Evolutionary conservation across 2,113 vertebrate genomes (phyloP).

Genomic region (Ranitomeya variabilis): DNA sequence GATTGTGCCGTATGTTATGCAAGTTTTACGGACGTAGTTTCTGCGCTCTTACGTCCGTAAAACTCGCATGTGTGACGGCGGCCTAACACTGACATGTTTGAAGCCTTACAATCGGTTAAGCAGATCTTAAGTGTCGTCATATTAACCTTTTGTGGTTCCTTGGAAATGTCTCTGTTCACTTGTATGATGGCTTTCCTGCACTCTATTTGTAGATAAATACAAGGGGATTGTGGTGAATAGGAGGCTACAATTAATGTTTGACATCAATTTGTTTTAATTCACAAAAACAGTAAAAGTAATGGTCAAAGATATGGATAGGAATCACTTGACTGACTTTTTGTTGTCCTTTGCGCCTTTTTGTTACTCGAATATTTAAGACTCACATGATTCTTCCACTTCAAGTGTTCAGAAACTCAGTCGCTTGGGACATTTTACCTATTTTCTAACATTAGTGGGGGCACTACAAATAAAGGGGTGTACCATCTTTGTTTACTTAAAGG

Average conservation of each 20-base stretch:
- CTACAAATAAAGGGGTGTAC: too few relatives aligned
- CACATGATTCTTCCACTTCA: too few relatives aligned
- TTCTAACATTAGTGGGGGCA: too few relatives aligned
- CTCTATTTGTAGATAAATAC: slow-evolving; percentile 19
- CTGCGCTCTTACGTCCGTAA: too few relatives aligned
- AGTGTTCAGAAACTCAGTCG: too few relatives aligned
- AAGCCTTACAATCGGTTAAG: not conserved
- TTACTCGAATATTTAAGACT: not conserved
- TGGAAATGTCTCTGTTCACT: slow-evolving; percentile 21
- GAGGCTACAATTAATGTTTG: slow-evolving; percentile 20
- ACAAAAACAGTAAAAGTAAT: slow-evolving; percentile 76
- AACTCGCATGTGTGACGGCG: too few relatives aligned
- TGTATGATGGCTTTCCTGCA: slow-evolving; percentile 32
- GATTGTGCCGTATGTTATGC: too few relatives aligned
- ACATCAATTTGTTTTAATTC: slow-evolving; percentile 67
- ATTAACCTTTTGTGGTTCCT: slow-evolving; percentile 12
- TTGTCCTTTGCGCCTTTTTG: not conserved
- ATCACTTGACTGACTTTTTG: slow-evolving; percentile 62
- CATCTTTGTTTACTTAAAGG: too few relatives aligned
- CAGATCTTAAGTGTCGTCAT: slow-evolving; percentile 7
- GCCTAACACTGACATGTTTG: slow-evolving; percentile 15
- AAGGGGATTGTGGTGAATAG: not conserved
- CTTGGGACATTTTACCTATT: too few relatives aligned
- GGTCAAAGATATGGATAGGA: slow-evolving; percentile 70
- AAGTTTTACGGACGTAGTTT: too few relatives aligned